Evolutionary conservation across 2,888 invertebrate genomes (phyloP), one percentile per base, ranked within the genome.

Genomic region (Archips xylosteana): DNA sequence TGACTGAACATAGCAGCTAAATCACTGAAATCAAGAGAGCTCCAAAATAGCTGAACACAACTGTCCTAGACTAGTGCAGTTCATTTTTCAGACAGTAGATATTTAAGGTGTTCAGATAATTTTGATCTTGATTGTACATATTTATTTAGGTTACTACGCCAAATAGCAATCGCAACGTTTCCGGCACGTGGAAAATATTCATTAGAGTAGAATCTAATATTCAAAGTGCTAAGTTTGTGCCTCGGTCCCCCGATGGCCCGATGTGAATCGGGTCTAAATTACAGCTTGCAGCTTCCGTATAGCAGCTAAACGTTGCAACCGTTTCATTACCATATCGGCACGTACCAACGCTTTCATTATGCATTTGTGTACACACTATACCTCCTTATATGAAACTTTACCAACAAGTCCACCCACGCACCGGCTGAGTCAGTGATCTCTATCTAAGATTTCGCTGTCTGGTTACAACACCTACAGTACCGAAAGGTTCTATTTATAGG

Each of bases 341-440:
- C 62, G 49, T 23, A 81, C 78, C 80, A 79, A 76, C 72, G 74
- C 79, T 79, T 80, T 80, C 78, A 81, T 78, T 80, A 77, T 34
- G 73, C 77, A 77, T 81, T 79, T 75, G 75, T 79, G 79, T 70
- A 76, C 67, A 62, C 74, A 78, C 77, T 77, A 78, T 77, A 79
- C 76, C 75, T 77, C 76, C 72, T 76, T 78, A 70, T 70, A 71
- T 67, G 57, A 70, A 67, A 74, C 69, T 65, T 57, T 57, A 23
- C 80, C 76, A 79, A 80, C 85, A 74, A 81, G 82, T 78, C 77
- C 80, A 76, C 87, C 88, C 80, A 88, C 87, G 84, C 86, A 77
- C 70, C 67, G 71, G 77, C 75, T 85, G 84, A 88, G 83, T 87
- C 86, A 86, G 83, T 80, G 84, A 80, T 84, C 82, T 79, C 80